Conservation (phyloP, 2,888 invertebrate genomes). For the Epistrophella euchroma region DNA sequence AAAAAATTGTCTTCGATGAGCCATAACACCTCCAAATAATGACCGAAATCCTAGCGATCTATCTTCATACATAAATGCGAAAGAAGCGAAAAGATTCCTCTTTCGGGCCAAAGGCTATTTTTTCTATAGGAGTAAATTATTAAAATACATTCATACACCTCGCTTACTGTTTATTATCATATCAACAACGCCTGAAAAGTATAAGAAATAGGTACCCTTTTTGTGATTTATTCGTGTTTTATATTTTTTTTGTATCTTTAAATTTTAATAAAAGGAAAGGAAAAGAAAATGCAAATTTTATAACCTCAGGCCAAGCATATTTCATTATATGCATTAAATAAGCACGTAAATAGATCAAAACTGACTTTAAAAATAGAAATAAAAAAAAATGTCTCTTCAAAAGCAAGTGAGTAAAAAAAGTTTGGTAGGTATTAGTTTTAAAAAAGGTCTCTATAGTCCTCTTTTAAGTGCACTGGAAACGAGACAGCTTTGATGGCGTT, state of each 20-base stretch:
- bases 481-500: too few relatives aligned
- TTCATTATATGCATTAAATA: constrained; percentile 7
- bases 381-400: not conserved
- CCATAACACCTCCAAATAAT: not conserved
- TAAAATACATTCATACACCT: constrained; percentile 14
- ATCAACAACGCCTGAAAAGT: not conserved
- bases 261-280: not conserved
- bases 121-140: not conserved
- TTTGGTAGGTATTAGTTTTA: too few relatives aligned
- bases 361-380: not conserved
- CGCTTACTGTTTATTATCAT: not conserved
- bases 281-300: constrained; percentile 10
- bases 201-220: not conserved
- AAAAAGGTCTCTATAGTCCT: too few relatives aligned
- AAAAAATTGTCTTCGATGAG: not conserved
- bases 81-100: not conserved
- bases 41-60: not conserved
- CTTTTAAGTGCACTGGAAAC: not conserved
- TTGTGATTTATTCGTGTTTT: constrained; percentile 10
- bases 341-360: not conserved
- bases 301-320: not conserved
- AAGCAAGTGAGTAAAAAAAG: too few relatives aligned
- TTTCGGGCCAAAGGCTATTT: not conserved
- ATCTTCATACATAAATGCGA: not conserved
- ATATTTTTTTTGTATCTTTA: not conserved